phyloP scores from a whole-genome alignment of 1,140 invertebrate species.

The Bombus haemorrhoidalis region DNA sequence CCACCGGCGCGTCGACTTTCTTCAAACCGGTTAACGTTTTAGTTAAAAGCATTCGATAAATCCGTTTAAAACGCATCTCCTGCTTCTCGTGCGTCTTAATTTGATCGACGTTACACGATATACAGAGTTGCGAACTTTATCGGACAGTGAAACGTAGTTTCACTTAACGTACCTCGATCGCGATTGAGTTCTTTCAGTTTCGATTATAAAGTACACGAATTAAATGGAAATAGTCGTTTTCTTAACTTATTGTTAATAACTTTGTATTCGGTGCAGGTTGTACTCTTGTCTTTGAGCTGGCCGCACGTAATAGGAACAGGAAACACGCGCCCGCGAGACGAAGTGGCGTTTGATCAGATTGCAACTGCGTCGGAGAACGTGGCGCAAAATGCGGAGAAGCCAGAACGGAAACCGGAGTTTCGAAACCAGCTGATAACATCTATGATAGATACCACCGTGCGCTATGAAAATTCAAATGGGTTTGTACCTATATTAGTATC shows the following conservation, averaged over 20 bases:
- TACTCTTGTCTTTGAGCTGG: conserved; percentile 76
- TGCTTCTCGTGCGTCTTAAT: background rate
- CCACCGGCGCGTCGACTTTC: background rate
- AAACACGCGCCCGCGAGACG: conserved; percentile 43
- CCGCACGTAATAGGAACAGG: conserved; percentile 63
- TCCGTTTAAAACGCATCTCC: background rate
- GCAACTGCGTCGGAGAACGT: conserved; percentile 73
- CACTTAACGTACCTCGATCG: background rate
- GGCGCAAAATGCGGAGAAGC: background rate
- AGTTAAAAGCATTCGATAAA: background rate
- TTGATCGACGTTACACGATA: background rate
- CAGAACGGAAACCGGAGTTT: conserved; percentile 49
- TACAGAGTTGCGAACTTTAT: background rate
- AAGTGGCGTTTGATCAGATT: conserved; percentile 74
- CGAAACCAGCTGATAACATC: conserved; percentile 24
- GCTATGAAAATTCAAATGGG: conserved; percentile 77
- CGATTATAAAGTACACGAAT: too few relatives aligned
- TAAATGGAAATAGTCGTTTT: background rate
- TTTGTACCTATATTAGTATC: conserved; percentile 75
- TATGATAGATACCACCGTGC: conserved; percentile 53
- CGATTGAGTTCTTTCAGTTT: too few relatives aligned
- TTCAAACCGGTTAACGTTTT: too few relatives aligned
- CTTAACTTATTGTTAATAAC: conserved; percentile 2
- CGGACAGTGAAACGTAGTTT: too few relatives aligned
- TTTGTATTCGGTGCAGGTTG: conserved; percentile 64